A percentile compares a stretch with the other conserved stretches of the same genome.
Evolutionary conservation across 2,888 invertebrate species (phyloP).

Genomic region (Macroteleia sp.): DNA sequence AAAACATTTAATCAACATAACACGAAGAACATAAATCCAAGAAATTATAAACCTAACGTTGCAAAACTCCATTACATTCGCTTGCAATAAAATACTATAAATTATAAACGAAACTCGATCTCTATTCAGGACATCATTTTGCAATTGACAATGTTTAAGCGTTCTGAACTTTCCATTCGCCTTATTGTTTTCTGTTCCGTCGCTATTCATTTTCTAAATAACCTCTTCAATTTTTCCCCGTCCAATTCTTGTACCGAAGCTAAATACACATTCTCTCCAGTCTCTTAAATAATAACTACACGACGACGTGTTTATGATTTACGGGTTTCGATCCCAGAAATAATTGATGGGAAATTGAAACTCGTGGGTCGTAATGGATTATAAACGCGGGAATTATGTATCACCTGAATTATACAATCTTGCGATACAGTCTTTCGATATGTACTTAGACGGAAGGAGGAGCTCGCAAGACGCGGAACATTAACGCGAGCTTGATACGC

Average conservation of each 20-base stretch:
- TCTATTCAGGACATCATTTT: background rate
- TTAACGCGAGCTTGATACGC: constrained; percentile 50
- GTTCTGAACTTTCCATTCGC: background rate
- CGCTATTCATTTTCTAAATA: constrained; percentile 23
- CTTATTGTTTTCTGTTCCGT: constrained; percentile 4
- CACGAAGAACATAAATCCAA: too few relatives aligned
- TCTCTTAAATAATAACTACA: constrained; percentile 35
- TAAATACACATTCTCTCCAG: background rate
- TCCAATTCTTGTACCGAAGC: background rate
- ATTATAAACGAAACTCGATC: background rate
- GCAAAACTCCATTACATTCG: background rate
- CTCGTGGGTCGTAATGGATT: constrained; percentile 48
- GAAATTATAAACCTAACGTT: background rate
- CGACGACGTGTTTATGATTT: constrained; percentile 56
- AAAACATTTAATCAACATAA: too few relatives aligned
- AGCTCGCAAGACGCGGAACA: constrained; percentile 43
- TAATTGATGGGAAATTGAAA: constrained; percentile 61
- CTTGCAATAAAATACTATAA: background rate
- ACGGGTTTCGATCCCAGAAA: constrained; percentile 39
- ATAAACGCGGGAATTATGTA: constrained; percentile 56
- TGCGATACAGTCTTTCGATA: constrained; percentile 36
- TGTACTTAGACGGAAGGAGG: constrained; percentile 53
- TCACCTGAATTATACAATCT: constrained; percentile 53
- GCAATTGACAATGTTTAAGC: background rate
- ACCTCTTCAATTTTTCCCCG: background rate